Conservation (phyloP, 2,113 vertebrate genomes). For the Hipposideros armiger region DNA sequence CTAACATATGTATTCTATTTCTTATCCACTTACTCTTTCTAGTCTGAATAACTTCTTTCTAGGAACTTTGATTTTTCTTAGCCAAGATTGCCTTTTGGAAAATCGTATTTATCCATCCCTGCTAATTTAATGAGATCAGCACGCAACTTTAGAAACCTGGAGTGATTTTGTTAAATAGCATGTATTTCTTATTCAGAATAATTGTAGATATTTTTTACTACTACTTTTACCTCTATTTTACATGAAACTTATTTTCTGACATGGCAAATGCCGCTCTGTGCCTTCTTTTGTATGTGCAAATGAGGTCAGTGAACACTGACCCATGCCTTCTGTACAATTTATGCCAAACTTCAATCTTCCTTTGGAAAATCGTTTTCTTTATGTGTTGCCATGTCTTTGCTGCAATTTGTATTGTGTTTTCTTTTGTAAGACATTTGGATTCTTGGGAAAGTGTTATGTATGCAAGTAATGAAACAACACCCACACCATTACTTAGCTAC, state of each 20-base stretch:
- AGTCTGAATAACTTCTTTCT: background rate
- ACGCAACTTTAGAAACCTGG: background rate
- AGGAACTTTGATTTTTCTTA: constrained; percentile 20
- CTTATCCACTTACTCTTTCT: background rate
- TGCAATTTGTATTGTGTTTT: constrained; percentile 72
- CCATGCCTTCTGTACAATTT: constrained; percentile 27
- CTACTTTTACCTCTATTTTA: background rate
- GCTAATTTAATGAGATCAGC: background rate
- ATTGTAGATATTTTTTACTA: background rate
- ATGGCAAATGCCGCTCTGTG: background rate
- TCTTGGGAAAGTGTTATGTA: constrained; percentile 67
- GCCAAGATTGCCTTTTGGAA: background rate
- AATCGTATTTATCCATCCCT: background rate
- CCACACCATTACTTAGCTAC: constrained; percentile 64
- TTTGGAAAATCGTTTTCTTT: constrained; percentile 72
- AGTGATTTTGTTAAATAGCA: background rate
- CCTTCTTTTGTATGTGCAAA: background rate
- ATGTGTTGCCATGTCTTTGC: constrained; percentile 12
- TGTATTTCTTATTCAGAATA: background rate
- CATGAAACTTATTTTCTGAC: background rate
- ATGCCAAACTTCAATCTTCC: constrained; percentile 53
- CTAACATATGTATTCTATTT: background rate
- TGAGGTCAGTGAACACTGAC: background rate
- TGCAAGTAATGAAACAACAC: constrained; percentile 75
- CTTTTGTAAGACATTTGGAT: constrained; percentile 77